Evolutionary conservation across 2,797 vertebrate genomes (phyloP).

Genomic region (Macroramphosus scolopax): DNA sequence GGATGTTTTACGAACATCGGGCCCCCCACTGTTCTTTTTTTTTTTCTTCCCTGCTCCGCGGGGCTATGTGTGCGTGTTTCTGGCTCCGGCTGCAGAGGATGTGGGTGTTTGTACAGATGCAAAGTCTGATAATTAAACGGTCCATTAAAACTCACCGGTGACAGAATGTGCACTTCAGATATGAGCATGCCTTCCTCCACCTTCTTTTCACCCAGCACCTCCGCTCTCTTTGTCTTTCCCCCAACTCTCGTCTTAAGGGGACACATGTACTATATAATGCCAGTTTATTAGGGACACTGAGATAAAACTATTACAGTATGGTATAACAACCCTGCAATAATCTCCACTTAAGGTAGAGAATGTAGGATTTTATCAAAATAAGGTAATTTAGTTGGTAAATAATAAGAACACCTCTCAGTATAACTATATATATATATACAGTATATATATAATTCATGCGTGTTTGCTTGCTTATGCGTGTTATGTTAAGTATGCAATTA

Average conservation of each 20-base stretch:
- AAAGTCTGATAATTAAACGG: conserved; percentile 65
- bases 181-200: conserved; percentile 45
- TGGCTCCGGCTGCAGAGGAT: conserved; percentile 54
- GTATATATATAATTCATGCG: no score
- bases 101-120: conserved; percentile 76
- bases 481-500: conserved; percentile 41
- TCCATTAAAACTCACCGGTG: conserved; percentile 68
- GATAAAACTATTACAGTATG: no score
- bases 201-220: conserved; percentile 37
- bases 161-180: conserved; percentile 65
- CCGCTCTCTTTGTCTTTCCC: conserved; percentile 7
- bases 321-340: no score
- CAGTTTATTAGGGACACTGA: no score
- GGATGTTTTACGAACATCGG: conserved; percentile 18
- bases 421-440: no score
- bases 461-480: conserved; percentile 19
- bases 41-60: conserved; percentile 3
- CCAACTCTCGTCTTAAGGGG: not conserved
- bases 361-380: no score
- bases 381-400: no score
- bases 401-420: no score
- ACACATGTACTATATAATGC: no score
- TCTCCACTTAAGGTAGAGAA: no score
- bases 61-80: conserved; percentile 30
- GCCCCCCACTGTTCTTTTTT: conserved; percentile 27